Percentiles rank a stretch among this genome's conserved stretches.
Evolutionary conservation across 2,888 invertebrate species (phyloP).

Genomic region (Druceiella hillmani): DNA sequence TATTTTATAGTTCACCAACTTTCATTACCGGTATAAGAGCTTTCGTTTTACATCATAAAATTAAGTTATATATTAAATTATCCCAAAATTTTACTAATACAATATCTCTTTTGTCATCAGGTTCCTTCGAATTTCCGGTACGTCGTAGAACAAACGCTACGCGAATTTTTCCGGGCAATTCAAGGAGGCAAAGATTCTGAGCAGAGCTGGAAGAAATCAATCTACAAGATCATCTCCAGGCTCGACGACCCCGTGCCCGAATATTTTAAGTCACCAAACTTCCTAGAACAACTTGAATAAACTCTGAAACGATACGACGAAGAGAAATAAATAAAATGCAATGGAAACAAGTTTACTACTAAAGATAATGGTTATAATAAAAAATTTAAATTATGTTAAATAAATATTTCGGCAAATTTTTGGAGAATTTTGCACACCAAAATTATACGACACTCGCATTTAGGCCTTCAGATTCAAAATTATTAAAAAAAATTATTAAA

Average conservation of each 20-base stretch:
- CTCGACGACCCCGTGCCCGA: constrained; percentile 99
- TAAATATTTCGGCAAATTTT: constrained; percentile 29
- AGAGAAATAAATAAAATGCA: constrained; percentile 16
- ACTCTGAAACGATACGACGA: constrained; percentile 14
- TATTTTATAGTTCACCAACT: too few species aligned
- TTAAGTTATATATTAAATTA: too few species aligned
- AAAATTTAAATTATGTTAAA: constrained; percentile 8
- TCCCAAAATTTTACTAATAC: too few species aligned
- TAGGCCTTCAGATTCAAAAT: constrained; percentile 63
- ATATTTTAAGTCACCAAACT: constrained; percentile 99
- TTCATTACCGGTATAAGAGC: too few species aligned
- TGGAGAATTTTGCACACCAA: constrained; percentile 54
- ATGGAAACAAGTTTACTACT: constrained; percentile 2
- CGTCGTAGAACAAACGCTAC: constrained; percentile 95
- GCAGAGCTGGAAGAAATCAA: constrained; percentile 99
- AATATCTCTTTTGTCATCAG: constrained; percentile 48
- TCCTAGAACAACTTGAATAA: constrained; percentile 97
- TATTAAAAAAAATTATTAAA: constrained; percentile 50
- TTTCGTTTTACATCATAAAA: too few species aligned
- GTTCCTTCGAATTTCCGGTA: constrained; percentile 96
- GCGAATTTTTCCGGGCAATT: constrained; percentile 99
- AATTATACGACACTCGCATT: constrained; percentile 63
- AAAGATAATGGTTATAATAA: constrained; percentile 7
- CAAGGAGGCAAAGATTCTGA: constrained; percentile 95
- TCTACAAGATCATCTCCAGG: constrained; percentile 99